Conservation (phyloP, 1,140 invertebrate genomes). For the Proctacanthus coquilletti region DNA sequence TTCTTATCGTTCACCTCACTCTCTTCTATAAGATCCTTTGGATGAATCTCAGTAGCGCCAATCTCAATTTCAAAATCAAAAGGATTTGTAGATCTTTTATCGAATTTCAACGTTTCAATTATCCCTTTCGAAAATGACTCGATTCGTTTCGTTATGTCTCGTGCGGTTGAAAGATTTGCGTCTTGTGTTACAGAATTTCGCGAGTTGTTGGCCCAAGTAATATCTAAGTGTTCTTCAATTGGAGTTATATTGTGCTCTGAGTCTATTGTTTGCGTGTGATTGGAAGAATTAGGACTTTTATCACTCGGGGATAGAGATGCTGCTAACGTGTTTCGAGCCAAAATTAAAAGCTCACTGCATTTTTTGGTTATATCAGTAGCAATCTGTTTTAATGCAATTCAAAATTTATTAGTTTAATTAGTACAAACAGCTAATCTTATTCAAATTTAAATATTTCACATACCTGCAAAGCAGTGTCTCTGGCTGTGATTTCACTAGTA, state of each 20-base stretch:
- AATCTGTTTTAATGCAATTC: slow-evolving; percentile 30
- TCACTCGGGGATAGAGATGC: slow-evolving; percentile 30
- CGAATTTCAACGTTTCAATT: slow-evolving; percentile 28
- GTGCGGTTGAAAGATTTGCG: slow-evolving; percentile 18
- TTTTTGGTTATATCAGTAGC: slow-evolving; percentile 55
- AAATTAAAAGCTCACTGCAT: slow-evolving; percentile 51
- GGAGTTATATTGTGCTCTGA: slow-evolving; percentile 30
- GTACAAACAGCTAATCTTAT: not conserved
- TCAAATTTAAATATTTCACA: not conserved
- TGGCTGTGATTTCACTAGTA: slow-evolving; percentile 18
- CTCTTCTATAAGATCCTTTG: slow-evolving; percentile 19
- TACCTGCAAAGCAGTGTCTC: slow-evolving; percentile 24
- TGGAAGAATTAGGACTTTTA: slow-evolving; percentile 41
- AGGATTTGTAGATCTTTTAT: slow-evolving; percentile 28
- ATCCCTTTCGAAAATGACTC: slow-evolving; percentile 29
- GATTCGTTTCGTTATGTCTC: slow-evolving; percentile 26
- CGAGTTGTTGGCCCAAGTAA: slow-evolving; percentile 29
- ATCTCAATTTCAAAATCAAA: slow-evolving; percentile 28
- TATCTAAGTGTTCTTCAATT: slow-evolving; percentile 30
- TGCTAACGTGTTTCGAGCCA: slow-evolving; percentile 46
- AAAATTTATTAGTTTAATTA: not conserved
- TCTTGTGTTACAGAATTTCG: slow-evolving; percentile 19
- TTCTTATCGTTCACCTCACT: slow-evolving; percentile 15
- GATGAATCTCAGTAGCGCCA: slow-evolving; percentile 24
- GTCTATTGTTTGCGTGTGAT: slow-evolving; percentile 40